A percentile compares a stretch with the other conserved stretches of the same genome.
These are phyloP conservation scores for honey bee (Apis mellifera) DNA, from an alignment of 1,140 invertebrate genomes.

Conservation along the genomic window DNA sequence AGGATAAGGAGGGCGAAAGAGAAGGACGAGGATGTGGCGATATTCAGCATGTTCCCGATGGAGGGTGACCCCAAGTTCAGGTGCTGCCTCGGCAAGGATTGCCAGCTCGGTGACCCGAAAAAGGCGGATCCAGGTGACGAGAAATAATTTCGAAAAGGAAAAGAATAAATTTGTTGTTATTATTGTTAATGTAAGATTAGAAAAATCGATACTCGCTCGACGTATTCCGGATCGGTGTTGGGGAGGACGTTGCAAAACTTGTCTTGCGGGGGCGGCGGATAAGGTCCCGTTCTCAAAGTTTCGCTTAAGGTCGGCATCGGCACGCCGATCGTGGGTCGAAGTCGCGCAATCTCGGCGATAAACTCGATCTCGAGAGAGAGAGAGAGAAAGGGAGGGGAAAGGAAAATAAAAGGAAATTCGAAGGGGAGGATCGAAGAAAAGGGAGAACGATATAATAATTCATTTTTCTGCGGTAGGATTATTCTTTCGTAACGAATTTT, in stretches of 20 bases:
- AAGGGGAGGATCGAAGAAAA: neutral
- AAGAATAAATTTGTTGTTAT: neutral
- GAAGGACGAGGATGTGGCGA: slow-evolving; percentile 91
- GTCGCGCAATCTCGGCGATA: slow-evolving; percentile 34
- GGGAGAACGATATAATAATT: too few species aligned
- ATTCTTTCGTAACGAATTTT: too few species aligned
- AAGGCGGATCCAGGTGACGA: slow-evolving; percentile 88
- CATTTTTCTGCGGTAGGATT: too few species aligned
- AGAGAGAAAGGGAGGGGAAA: neutral
- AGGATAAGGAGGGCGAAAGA: slow-evolving; percentile 88
- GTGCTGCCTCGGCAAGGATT: slow-evolving; percentile 88
- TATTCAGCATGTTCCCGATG: slow-evolving; percentile 90
- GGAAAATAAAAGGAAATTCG: slow-evolving; percentile 1
- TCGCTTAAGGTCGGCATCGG: slow-evolving; percentile 44
- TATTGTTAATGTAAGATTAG: too few species aligned
- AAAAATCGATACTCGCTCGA: neutral
- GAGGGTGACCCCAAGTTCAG: slow-evolving; percentile 88
- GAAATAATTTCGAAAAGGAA: neutral
- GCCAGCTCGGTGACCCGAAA: slow-evolving; percentile 88
- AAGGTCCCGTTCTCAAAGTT: slow-evolving; percentile 43
- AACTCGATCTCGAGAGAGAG: slow-evolving; percentile 16
- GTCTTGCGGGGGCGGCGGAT: slow-evolving; percentile 35
- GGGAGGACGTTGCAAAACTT: slow-evolving; percentile 3
- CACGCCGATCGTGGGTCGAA: slow-evolving; percentile 60
- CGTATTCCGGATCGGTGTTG: neutral